Conservation (phyloP, 64 coral and sea anemone genomes). For the Montipora sp. region DNA sequence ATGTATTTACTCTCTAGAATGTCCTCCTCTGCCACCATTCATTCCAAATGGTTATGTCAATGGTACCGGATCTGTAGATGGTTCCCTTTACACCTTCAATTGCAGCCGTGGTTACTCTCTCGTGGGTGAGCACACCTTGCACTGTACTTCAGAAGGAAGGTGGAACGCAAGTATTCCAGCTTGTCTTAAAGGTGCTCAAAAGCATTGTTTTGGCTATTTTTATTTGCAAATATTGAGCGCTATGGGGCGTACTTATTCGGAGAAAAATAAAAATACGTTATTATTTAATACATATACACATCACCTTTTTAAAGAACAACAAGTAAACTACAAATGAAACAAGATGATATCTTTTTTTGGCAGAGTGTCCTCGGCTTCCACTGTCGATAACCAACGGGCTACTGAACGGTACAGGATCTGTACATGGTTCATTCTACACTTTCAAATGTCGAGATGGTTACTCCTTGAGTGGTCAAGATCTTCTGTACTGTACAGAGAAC, state of each 20-base stretch:
- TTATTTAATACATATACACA: no score
- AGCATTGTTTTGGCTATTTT: neutral
- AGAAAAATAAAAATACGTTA: no score
- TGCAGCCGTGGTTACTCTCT: constrained; percentile 17
- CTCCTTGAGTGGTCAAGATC: no score
- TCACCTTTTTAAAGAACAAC: no score
- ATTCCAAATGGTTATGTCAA: neutral
- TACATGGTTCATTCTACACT: constrained; percentile 14
- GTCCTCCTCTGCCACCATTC: neutral
- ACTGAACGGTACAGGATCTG: neutral
- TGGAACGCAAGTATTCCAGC: neutral
- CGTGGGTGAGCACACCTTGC: neutral
- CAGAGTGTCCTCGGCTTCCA: constrained; percentile 3
- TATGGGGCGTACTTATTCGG: no score
- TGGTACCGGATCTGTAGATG: constrained; percentile 4
- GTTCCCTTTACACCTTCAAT: neutral
- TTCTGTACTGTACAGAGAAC: neutral
- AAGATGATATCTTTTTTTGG: no score
- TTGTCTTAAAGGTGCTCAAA: neutral
- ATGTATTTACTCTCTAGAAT: neutral
- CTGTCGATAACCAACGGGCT: neutral
- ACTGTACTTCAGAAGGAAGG: neutral
- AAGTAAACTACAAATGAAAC: no score
- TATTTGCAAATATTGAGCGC: no score
- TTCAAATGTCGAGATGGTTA: neutral